Evolutionary conservation across 1,140 invertebrate genomes (phyloP), one percentile per base, ranked within the genome.

Genomic region (Musca domestica): DNA sequence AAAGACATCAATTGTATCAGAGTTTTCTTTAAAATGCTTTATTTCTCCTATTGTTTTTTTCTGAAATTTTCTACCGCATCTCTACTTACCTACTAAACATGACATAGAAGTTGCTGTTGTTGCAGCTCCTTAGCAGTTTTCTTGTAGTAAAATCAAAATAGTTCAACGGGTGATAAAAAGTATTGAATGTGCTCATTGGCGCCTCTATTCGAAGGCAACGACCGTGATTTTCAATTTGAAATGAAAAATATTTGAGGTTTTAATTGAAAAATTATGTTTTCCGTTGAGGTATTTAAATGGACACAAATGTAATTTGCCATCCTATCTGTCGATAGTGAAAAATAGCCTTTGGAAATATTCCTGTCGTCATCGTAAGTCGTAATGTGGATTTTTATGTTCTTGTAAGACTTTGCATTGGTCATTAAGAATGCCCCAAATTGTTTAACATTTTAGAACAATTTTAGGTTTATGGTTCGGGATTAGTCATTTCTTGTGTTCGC

Each of bases 231-330:
- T 7, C 34, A 41, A 41, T 41, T 41, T 41, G 34, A 41, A 41
- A 5, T 41, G 34, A 30, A 34, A 41, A 22, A 61, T 34, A 20
- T 61, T 61, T 19, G 27, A 61, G 56, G 56, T 61, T 61, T 61
- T 61, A 61, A 61, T 61, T 61, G 56, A 61, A 61, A 61, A 61
- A 61, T 61, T 22, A 61, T 61, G 56, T 61, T 61, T 27, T 20
- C 34, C 27, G 56, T 61, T 61, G 56, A 61, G 56, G 34, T 30
- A 61, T 61, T 61, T 41, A 61, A 34, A 61, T 34, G 17, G 34
- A n/a, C 30, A 12, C n/a, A 34, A 61, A 61, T 34, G n/a, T 30
- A 6, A 61, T 61, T 61, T 61, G 27, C 41, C 30, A 61, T 61
- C 30, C 30, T 61, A 20, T 30, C 20, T 20, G n/a, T 61, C 14